Conservation (phyloP, 2,797 vertebrate species). For the Lagocephalus sceleratus region DNA sequence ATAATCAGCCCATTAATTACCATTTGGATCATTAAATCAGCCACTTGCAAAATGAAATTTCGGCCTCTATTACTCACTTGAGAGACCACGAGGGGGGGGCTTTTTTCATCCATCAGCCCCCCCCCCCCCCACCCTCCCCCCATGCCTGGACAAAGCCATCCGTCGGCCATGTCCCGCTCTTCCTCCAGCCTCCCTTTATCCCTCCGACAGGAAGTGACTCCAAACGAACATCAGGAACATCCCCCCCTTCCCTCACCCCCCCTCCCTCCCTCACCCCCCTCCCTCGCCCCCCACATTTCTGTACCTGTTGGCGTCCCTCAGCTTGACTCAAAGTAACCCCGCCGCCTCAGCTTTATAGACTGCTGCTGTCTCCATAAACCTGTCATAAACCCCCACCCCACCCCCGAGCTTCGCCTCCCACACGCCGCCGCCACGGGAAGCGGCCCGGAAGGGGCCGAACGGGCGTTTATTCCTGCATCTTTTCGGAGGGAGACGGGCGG, state of each 20-base stretch:
- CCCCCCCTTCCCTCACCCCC: slow-evolving; percentile 69
- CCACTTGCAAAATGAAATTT: slow-evolving; percentile 99
- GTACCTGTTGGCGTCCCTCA: slow-evolving; percentile 4
- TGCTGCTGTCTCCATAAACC: slow-evolving; percentile 37
- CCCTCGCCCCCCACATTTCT: slow-evolving; percentile 11
- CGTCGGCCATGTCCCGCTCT: background rate
- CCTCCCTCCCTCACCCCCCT: slow-evolving; percentile 1
- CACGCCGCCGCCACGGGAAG: no score
- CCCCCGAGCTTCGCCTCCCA: no score
- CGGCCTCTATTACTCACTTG: slow-evolving; percentile 99
- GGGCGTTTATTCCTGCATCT: background rate
- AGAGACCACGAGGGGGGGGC: slow-evolving; percentile 92
- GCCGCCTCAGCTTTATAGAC: slow-evolving; percentile 29
- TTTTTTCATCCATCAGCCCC: slow-evolving; percentile 77
- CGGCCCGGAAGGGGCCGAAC: background rate
- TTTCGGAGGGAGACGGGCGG: background rate
- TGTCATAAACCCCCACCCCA: slow-evolving; percentile 29
- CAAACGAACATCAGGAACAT: background rate
- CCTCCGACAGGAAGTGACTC: no score
- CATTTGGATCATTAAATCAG: slow-evolving; percentile 99
- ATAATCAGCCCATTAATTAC: slow-evolving; percentile 99
- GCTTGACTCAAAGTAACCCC: slow-evolving; percentile 28
- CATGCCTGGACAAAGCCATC: slow-evolving; percentile 22
- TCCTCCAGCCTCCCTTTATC: background rate
- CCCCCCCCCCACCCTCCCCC: slow-evolving; percentile 1